Evolutionary conservation across 2,888 invertebrate genomes (phyloP).

Genomic region (Tachystola acroxantha): DNA sequence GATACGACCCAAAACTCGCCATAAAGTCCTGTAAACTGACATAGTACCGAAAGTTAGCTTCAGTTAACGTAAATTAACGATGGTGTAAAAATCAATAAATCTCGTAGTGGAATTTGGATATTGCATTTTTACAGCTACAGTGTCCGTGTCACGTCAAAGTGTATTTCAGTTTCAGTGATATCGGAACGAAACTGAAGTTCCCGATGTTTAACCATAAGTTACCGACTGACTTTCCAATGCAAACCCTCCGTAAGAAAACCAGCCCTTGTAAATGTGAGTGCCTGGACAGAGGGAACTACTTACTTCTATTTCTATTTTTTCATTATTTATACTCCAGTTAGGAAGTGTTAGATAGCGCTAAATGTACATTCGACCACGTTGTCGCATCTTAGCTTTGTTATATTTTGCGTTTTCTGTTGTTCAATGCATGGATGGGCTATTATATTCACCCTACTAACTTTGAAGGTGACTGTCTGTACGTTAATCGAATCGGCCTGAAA

Average conservation of each 20-base stretch:
- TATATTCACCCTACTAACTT: slow-evolving; percentile 43
- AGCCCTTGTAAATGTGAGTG: slow-evolving; percentile 96
- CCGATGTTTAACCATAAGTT: slow-evolving; percentile 79
- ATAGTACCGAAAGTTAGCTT: too few relatives aligned
- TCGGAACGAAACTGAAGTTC: slow-evolving; percentile 32
- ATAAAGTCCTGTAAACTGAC: slow-evolving; percentile 1
- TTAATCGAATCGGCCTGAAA: too few relatives aligned
- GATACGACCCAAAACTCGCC: neutral
- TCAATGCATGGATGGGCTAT: slow-evolving; percentile 59
- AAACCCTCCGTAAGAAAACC: slow-evolving; percentile 95
- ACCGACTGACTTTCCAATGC: slow-evolving; percentile 84
- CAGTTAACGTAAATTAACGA: too few relatives aligned
- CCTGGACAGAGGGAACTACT: slow-evolving; percentile 1
- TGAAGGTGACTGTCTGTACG: slow-evolving; percentile 13
- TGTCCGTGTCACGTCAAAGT: slow-evolving; percentile 39
- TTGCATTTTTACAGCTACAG: slow-evolving; percentile 32
- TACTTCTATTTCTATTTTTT: slow-evolving; percentile 28
- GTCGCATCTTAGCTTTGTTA: slow-evolving; percentile 57
- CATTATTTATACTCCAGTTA: slow-evolving; percentile 43
- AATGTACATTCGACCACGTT: slow-evolving; percentile 47
- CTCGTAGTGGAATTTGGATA: slow-evolving; percentile 41
- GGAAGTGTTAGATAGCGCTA: slow-evolving; percentile 59
- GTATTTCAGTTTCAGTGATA: slow-evolving; percentile 66
- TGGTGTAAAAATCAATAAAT: slow-evolving; percentile 59
- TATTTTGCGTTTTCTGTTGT: slow-evolving; percentile 65